Percentiles rank a stretch among this genome's conserved stretches.
These are phyloP conservation scores for Periparus ater DNA, from an alignment of 2,797 vertebrate genomes.

Conservation along the genomic window DNA sequence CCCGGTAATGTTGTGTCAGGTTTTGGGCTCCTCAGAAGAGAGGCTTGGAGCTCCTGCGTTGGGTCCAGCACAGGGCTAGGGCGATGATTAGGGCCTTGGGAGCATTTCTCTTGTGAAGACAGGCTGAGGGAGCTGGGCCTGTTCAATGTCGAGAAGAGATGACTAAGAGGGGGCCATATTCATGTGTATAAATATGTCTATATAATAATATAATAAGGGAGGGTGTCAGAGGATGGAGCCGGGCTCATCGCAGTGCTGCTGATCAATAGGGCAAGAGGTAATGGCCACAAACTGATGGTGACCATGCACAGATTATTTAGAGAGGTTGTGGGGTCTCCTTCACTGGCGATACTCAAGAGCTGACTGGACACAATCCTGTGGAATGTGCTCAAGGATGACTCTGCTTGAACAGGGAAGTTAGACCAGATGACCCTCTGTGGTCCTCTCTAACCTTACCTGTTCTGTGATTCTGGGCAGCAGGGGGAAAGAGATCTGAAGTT, in stretches of 20 bases:
- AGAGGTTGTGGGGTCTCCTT: too few relatives aligned
- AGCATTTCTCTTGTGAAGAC: background rate
- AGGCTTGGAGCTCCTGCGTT: background rate
- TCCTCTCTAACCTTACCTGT: background rate
- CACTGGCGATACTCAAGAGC: background rate
- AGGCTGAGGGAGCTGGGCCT: background rate
- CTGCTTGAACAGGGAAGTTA: too few relatives aligned
- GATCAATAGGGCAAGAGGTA: too few relatives aligned
- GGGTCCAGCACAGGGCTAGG: background rate
- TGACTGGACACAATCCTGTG: background rate
- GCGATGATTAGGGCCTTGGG: too few relatives aligned
- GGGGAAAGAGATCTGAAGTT: background rate
- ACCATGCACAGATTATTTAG: background rate
- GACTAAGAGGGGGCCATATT: accelerated
- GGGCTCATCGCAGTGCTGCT: background rate
- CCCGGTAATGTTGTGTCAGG: accelerated
- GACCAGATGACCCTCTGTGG: background rate
- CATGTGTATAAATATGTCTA: background rate
- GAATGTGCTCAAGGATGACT: background rate
- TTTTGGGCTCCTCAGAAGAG: too few relatives aligned
- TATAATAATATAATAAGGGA: too few relatives aligned
- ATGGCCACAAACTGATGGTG: background rate
- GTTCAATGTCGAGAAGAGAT: background rate
- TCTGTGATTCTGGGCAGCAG: background rate
- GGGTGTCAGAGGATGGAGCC: background rate